phyloP scores from a whole-genome alignment of 64 coral and sea anemone genomes.

The Catalaphyllia jardinei region DNA sequence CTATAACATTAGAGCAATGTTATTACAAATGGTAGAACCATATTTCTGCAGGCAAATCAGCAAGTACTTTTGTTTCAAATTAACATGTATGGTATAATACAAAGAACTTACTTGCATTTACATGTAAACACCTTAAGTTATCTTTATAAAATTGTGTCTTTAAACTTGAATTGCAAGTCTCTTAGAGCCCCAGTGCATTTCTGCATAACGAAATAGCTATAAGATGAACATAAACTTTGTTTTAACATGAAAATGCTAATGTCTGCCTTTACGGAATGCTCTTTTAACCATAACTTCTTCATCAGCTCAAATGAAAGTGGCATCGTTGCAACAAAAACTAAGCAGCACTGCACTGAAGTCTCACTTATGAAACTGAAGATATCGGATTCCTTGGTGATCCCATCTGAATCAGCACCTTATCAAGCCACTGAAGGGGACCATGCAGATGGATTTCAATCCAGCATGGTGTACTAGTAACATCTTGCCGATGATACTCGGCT shows the following conservation, averaged over 20 bases:
- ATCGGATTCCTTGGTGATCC: conserved; percentile 90
- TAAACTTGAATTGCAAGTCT: neutral
- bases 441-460: conserved; percentile 99
- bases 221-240: too few relatives aligned
- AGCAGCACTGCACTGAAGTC: neutral
- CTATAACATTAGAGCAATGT: too few relatives aligned
- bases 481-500: conserved; percentile 96
- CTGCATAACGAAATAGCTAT: neutral
- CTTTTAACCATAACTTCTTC: too few relatives aligned
- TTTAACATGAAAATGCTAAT: neutral
- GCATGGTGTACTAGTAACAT: conserved; percentile 95
- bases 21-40: too few relatives aligned
- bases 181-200: neutral
- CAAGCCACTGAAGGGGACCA: conserved; percentile 96
- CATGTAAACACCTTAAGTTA: neutral
- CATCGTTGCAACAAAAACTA: neutral
- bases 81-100: neutral
- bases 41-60: too few relatives aligned
- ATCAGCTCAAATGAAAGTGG: neutral
- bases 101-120: neutral
- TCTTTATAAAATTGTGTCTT: too few relatives aligned
- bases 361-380: conserved; percentile 90
- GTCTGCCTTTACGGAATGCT: neutral
- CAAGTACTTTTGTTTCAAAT: too few relatives aligned
- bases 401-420: conserved; percentile 97